Base-by-base conservation (phyloP, 2,888 invertebrate genomes). In the Corythucha ciliata region DNA sequence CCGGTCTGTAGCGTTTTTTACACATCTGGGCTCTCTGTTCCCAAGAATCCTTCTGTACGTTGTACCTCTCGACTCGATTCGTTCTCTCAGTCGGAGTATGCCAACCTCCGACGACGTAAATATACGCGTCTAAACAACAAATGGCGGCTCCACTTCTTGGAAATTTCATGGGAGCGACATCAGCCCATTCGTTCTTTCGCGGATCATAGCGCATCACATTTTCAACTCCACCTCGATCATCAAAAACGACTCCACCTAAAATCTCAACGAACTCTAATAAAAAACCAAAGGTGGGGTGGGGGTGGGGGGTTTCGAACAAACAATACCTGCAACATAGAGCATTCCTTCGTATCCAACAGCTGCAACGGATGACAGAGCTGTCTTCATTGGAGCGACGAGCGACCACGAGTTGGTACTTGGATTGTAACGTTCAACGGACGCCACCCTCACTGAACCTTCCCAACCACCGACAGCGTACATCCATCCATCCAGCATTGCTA, bases 401-500 rank as follows among this genome's bases (percentile, higher is more conserved):
- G 62, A 63, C 73, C 73, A 74, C 1, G 64, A 62, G 60, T 73
- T 73, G 4, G 65, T 65, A 27, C 62, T 62, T 1, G 69, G 69
- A 59, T 73, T 70, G 59, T 71, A 74, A 1, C 69, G 61, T 59
- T 74, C 74, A 3, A 73, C 71, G 27, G 68, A 65, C 52, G 66
- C 69, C 29, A 74, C 61, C 6, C 72, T 61, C 44, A 63, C 63
- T 2, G 66, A 61, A 2, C 71, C 71, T 62, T 72, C 71, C 66
- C 71, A 72, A 3, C 74, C 74, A 12, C 74, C 74, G 27, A 73
- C 68, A 29, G 73, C 73, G 64, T 70, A 73, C 5, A 72, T 63
- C 54, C 59, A 70, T 58, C 73, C 71, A 65, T 74, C 74, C 29
- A 74, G 64, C 57, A 72, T 66, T 10, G 69, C 70, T 29, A 74